Conservation (phyloP, 2,888 invertebrate species). For the Apodemia hepburni region DNA sequence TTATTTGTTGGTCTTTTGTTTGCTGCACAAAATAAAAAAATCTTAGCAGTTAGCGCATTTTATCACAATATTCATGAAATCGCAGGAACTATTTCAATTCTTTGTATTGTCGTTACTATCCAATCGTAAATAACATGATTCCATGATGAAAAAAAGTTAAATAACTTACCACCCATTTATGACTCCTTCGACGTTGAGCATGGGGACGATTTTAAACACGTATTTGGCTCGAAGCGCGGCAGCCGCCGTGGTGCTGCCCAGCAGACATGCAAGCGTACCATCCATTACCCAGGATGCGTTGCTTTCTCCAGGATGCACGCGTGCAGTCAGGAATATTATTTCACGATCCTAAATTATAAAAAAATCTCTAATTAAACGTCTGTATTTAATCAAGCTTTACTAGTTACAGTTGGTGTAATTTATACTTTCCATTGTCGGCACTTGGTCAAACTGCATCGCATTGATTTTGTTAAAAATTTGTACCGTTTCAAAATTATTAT, state of each 20-base stretch:
- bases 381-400: too few relatives aligned
- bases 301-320: conserved; percentile 94
- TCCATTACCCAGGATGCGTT: conserved; percentile 95
- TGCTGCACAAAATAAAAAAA: not conserved
- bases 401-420: too few relatives aligned
- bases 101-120: not conserved
- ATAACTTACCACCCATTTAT: conserved; percentile 89
- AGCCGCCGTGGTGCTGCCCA: conserved; percentile 79
- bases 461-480: too few relatives aligned
- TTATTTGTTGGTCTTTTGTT: not conserved
- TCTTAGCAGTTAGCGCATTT: too few relatives aligned
- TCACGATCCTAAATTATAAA: conserved; percentile 77
- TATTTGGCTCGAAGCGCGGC: conserved; percentile 83
- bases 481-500: too few relatives aligned
- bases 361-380: too few relatives aligned
- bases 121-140: too few relatives aligned
- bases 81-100: too few relatives aligned
- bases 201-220: conserved; percentile 92
- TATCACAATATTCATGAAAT: too few relatives aligned
- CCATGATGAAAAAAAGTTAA: not conserved
- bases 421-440: too few relatives aligned
- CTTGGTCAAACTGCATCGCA: too few relatives aligned
- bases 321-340: conserved; percentile 86
- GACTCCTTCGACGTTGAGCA: conserved; percentile 94
- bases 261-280: conserved; percentile 84